Conservation (phyloP, 2,797 vertebrate genomes). For the Nannoperca australis region DNA sequence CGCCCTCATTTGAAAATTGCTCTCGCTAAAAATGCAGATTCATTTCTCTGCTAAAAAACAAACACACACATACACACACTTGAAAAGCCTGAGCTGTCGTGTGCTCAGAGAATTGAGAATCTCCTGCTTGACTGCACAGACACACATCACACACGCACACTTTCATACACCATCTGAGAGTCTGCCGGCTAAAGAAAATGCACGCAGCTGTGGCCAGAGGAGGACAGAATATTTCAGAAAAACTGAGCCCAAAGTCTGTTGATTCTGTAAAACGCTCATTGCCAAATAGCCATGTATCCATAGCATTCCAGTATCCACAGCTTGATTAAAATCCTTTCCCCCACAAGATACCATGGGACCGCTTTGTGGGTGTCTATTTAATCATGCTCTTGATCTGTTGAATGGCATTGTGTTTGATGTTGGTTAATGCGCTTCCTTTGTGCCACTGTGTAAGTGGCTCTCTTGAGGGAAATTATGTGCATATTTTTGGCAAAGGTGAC, state of each 20-base stretch:
- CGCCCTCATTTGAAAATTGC: slow-evolving; percentile 49
- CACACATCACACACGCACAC: slow-evolving; percentile 24
- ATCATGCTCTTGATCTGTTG: slow-evolving; percentile 81
- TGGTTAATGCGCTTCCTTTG: slow-evolving; percentile 77
- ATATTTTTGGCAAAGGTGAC: slow-evolving; percentile 82
- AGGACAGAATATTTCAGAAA: slow-evolving; percentile 34
- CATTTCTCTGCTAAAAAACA: slow-evolving; percentile 34
- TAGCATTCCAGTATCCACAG: slow-evolving; percentile 69
- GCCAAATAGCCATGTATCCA: slow-evolving; percentile 50
- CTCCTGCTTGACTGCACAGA: slow-evolving; percentile 61
- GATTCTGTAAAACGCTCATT: slow-evolving; percentile 57
- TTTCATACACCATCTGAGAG: slow-evolving; percentile 22
- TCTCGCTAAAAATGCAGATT: slow-evolving; percentile 58
- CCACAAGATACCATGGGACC: slow-evolving; percentile 65
- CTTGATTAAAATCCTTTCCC: slow-evolving; percentile 68
- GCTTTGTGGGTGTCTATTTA: slow-evolving; percentile 76
- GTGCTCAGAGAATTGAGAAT: slow-evolving; percentile 51
- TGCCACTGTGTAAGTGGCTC: slow-evolving; percentile 75
- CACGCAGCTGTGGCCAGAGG: slow-evolving; percentile 18
- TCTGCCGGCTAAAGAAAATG: slow-evolving; percentile 32
- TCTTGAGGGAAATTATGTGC: slow-evolving; percentile 81
- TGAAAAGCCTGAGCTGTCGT: slow-evolving; percentile 41
- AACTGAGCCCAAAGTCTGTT: slow-evolving; percentile 45
- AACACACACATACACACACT: not conserved
- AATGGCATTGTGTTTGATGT: slow-evolving; percentile 78